Evolutionary conservation across 2,113 vertebrate genomes (phyloP).

Genomic region (Triplophysa siluroides): DNA sequence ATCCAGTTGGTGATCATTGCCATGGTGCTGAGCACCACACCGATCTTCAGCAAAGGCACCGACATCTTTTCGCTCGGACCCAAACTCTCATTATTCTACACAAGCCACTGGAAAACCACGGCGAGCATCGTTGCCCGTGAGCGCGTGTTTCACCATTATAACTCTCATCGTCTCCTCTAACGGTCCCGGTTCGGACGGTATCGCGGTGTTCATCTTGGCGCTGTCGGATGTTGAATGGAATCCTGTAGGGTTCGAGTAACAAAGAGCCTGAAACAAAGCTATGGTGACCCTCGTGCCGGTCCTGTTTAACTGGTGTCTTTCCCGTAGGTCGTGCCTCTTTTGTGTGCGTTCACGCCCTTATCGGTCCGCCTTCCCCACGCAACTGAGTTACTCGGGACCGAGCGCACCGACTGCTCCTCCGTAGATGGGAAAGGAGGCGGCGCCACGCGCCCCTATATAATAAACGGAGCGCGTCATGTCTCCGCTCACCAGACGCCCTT

Average conservation of each 20-base stretch:
- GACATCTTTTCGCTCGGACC: conserved; percentile 82
- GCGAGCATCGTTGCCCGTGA: conserved; percentile 71
- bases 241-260: neutral
- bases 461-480: conserved; percentile 73
- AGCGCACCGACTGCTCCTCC: conserved; percentile 53
- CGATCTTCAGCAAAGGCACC: conserved; percentile 95
- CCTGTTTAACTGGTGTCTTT: conserved; percentile 61
- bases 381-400: conserved; percentile 65
- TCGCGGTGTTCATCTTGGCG: conserved; percentile 70
- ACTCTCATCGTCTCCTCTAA: conserved; percentile 46
- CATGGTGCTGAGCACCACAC: conserved; percentile 98
- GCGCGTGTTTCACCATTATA: conserved; percentile 60
- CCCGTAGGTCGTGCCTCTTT: conserved; percentile 63
- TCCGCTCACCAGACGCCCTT: conserved; percentile 45
- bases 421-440: conserved; percentile 64
- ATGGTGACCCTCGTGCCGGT: conserved; percentile 45
- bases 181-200: conserved; percentile 63
- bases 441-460: conserved; percentile 68
- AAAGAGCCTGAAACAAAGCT: neutral
- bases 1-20: conserved; percentile 99
- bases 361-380: conserved; percentile 61
- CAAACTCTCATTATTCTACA: conserved; percentile 80
- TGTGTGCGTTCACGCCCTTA: conserved; percentile 70
- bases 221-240: neutral
- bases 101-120: conserved; percentile 72